Base-by-base conservation (phyloP, 2,888 invertebrate genomes). In the Troides helena region DNA sequence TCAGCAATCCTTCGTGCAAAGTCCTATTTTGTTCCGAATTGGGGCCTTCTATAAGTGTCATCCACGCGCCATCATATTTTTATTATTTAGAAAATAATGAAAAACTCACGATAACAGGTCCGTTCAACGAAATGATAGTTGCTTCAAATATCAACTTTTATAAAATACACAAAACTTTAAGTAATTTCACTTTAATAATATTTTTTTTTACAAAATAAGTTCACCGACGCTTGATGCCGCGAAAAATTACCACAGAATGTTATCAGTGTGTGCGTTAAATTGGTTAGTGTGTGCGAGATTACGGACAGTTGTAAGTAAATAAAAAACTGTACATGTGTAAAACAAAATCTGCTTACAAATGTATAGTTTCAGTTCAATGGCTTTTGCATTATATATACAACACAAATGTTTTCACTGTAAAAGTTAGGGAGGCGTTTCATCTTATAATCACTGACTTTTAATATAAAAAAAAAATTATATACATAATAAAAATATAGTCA, bases 41-140 rank as follows among this genome's bases (percentile, higher is more conserved):
- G 82, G 83, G 80, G 79, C 78, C 81, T 80, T 80, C 74, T 79
- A 75, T 76, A 81, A 80, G 81, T 80, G 83, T 84, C 85, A 86
- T 84, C 84, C 88, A 84, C 90, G 86, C 92, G 91, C 91, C 92
- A 92, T 91, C 82, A 82, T 82, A 80, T 78, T 80, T 83, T 80
- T 77, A 80, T 74, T 74, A 73, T 62, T 62, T 61, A 65, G 68
- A 79, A 75, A 75, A 73, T 69, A 72, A 72, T 71, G 65, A 74
- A 78, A 73, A 73, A 72, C 72, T 74, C 59, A 65, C 69, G 62
- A 68, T 17, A 72, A 77, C 59, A 74, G 53, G 69, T 71, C 72
- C 75, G 71, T 68, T 75, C 61, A 68, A 69, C 63, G 62, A 73
- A 74, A 74, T 70, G 69, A 72, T 69, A 74, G 64, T 72, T 69